Evolutionary conservation across 2,113 vertebrate species (phyloP), one percentile per base, ranked within the genome.

Genomic region (Mobula birostris): DNA sequence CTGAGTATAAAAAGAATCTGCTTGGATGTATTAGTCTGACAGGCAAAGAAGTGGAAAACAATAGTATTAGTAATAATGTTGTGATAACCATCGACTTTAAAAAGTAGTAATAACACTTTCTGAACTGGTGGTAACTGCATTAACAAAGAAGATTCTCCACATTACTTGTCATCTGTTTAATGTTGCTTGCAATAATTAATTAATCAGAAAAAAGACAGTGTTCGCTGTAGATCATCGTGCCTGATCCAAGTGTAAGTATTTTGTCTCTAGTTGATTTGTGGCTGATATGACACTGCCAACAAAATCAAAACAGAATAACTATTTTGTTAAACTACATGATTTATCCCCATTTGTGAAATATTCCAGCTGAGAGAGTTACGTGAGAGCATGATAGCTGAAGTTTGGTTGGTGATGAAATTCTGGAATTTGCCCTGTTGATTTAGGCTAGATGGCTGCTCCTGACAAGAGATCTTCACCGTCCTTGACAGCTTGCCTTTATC

Each of bases 351-450:
- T 85, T 8, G 24, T 29, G 48, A 85, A 85, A 12, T 61, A 85
- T 85, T 85, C 82, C 24, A 61, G 56, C 82, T 61, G 82, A 61
- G 82, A 24, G 48, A 85, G 48, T 63, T 32, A n/a, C 14, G 85
- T 66, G 12, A 7, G 27, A 14, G 17, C 27, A 32, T 27, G 5
- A 32, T 88, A n/a, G 19, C 63, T 88, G 85, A 19, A 68, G 19
- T 90, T 32, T 90, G 85, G 29, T 36, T 68, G 61, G 61, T 90
- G 85, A 90, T 90, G 85, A 90, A 90, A 90, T 68, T 66, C 85
- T 68, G 85, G 58, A 90, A 15, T 90, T 90, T 90, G 85, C 11
- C 85, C 85, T 66, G 58, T 90, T 66, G 85, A 90, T 9, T 29
- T 68, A n/a, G 85, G 63, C 61, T 66, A 66, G 85, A 90, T 90